A percentile compares a stretch with the other conserved stretches of the same genome.
Evolutionary conservation across 2,888 invertebrate genomes (phyloP).

Genomic region (Sturmia bella): DNA sequence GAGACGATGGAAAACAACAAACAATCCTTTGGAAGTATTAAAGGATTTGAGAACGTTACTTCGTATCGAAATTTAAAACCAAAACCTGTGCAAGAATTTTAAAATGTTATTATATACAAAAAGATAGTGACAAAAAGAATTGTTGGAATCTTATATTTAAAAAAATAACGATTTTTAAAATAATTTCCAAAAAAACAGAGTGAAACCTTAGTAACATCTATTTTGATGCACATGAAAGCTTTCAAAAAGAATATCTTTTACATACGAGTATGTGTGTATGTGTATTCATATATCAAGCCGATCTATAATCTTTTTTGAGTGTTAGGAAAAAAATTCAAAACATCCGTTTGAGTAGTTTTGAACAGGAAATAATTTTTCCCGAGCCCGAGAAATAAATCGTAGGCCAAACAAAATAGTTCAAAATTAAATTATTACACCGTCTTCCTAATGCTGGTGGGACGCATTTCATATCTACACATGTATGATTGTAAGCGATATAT

Average conservation of each 20-base stretch:
- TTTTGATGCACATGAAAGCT: constrained; percentile 10
- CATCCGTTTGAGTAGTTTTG: too few species aligned
- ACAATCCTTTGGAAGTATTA: constrained; percentile 46
- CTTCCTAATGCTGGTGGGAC: too few species aligned
- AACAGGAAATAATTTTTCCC: neutral
- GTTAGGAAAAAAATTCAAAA: too few species aligned
- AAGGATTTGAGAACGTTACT: constrained; percentile 57
- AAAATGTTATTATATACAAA: neutral
- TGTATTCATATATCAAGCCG: too few species aligned
- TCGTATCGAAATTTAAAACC: constrained; percentile 23
- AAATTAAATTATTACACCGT: too few species aligned
- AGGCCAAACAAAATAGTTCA: too few species aligned
- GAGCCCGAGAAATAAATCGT: too few species aligned
- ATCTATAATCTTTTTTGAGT: too few species aligned
- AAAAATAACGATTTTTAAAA: too few species aligned
- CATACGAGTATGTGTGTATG: too few species aligned
- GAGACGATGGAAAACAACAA: constrained; percentile 3
- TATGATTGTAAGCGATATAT: too few species aligned
- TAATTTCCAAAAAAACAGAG: neutral
- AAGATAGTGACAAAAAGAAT: neutral
- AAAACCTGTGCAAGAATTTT: constrained; percentile 33
- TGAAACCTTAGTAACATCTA: constrained; percentile 10
- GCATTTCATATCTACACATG: too few species aligned
- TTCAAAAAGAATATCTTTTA: constrained; percentile 7
- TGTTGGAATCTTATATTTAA: neutral